Base-by-base conservation (phyloP, 2,113 vertebrate species). In the Bufo gargarizans region DNA sequence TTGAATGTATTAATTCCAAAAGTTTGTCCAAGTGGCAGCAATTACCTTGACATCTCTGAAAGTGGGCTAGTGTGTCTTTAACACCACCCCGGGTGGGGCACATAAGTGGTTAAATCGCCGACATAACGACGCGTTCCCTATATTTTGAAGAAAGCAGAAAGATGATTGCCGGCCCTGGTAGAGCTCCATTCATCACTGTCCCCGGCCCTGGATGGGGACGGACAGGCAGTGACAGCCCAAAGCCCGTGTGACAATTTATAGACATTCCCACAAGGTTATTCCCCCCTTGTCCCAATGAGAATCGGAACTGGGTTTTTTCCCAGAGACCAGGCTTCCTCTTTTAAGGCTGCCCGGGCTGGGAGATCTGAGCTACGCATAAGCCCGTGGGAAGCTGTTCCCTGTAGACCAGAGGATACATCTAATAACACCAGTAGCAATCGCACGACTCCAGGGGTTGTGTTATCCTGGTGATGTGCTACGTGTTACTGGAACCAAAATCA, bases 211-310 rank as follows among this genome's bases (percentile, higher is more conserved):
- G 59, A 77, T 53, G 9, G 50, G 85, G 85, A 78, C 85, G 79
- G 86, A 50, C 49, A 9, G 17, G 77, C 63, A 81, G 53, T 69
- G 86, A 81, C 77, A 45, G 77, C 77, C 20, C 45, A 10, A 8
- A 50, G 74, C 74, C 86, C 43, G 63, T 87, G 86, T 87, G 86
- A 82, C 79, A 59, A 74, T 82, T 77, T 82, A 58, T 56, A 88
- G 78, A 59, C 78, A 74, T 88, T 88, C 78, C 86, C 78, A 82
- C 50, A 82, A 82, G 86, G 86, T 88, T 88, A 88, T 82, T 88
- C 78, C 78, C 78, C 85, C 86, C 17, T 47, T 55, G 69, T 71
- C 78, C 86, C 67, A 82, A 82, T 88, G 86, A 88, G 86, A 88
- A 82, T 82, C 53, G 77, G 78, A 82, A 88, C 86, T 71, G 77